Conservation (phyloP, 2,888 invertebrate genomes). For the Acanthosepion pharaonis region DNA sequence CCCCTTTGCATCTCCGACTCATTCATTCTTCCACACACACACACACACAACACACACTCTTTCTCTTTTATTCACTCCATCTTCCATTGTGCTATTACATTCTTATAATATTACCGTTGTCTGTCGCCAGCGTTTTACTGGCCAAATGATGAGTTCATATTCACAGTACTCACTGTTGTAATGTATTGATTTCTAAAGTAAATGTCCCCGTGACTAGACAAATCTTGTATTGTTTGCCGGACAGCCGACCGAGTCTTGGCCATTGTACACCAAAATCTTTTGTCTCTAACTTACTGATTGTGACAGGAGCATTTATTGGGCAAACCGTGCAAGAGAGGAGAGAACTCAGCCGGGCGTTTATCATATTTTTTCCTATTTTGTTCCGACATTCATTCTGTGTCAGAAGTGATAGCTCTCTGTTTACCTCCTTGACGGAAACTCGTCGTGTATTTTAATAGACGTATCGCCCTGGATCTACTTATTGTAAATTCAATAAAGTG, state of each 20-base stretch:
- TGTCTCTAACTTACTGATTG: background rate
- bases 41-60: background rate
- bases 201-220: conserved; percentile 33
- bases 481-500: too few species aligned
- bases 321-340: background rate
- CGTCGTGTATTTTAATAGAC: too few species aligned
- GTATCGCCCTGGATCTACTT: too few species aligned
- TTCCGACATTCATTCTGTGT: background rate
- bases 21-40: background rate
- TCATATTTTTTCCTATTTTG: background rate
- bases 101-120: background rate
- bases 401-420: too few species aligned
- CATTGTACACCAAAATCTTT: conserved; percentile 33
- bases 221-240: conserved; percentile 20
- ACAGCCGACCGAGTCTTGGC: conserved; percentile 33
- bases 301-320: conserved; percentile 33
- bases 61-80: background rate
- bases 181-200: background rate
- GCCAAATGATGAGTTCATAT: background rate
- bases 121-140: background rate
- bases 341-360: background rate
- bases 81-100: background rate
- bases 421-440: too few species aligned
- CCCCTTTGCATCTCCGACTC: background rate
- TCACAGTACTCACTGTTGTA: conserved; percentile 22